phyloP scores from a whole-genome alignment of 2,797 vertebrate species.

The Poeciliopsis presidionis region DNA sequence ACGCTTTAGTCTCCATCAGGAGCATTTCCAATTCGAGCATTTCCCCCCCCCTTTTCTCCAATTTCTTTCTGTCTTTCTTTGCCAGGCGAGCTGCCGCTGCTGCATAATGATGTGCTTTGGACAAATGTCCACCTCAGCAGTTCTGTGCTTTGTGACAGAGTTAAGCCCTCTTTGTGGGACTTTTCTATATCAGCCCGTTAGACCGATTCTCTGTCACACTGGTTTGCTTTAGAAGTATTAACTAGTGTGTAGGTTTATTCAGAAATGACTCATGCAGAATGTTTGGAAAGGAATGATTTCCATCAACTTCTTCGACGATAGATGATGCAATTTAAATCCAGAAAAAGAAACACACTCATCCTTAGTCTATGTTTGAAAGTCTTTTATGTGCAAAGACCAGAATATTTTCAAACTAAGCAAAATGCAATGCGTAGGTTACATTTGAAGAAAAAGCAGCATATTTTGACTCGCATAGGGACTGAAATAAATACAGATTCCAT shows the following conservation, averaged over 20 bases:
- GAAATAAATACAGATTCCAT: background rate
- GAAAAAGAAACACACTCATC: background rate
- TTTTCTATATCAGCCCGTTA: constrained; percentile 37
- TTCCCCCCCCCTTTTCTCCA: constrained; percentile 20
- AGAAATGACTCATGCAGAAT: constrained; percentile 33
- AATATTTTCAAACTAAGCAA: background rate
- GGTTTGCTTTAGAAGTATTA: constrained; percentile 16
- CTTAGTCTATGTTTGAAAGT: background rate
- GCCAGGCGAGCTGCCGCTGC: constrained; percentile 54
- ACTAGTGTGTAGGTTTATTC: constrained; percentile 14
- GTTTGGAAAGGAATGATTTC: background rate
- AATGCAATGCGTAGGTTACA: background rate
- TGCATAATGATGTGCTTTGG: constrained; percentile 60
- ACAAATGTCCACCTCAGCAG: constrained; percentile 68
- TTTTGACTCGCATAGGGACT: background rate
- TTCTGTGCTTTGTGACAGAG: constrained; percentile 52
- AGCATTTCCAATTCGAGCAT: constrained; percentile 36
- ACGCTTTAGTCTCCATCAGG: constrained; percentile 52
- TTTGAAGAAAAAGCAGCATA: background rate
- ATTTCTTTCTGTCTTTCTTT: constrained; percentile 48
- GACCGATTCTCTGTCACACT: constrained; percentile 22
- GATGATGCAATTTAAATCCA: background rate
- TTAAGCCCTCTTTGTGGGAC: constrained; percentile 51
- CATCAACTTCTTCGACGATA: background rate
- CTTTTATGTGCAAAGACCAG: background rate